These are phyloP conservation scores for Xestia xanthographa DNA, from an alignment of 2,888 invertebrate genomes.

Conservation along the genomic window DNA sequence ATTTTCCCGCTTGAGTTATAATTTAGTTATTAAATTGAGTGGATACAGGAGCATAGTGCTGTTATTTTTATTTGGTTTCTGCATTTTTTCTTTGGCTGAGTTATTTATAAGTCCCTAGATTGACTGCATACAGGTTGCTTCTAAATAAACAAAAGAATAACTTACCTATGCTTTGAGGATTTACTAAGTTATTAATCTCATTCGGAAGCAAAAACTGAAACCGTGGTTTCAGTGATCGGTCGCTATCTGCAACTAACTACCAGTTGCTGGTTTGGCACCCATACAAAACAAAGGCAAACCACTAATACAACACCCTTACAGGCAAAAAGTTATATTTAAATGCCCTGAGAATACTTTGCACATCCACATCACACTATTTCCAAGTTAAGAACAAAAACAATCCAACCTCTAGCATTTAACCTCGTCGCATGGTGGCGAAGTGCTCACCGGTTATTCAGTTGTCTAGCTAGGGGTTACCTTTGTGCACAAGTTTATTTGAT, in stretches of 20 bases:
- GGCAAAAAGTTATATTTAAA: background rate
- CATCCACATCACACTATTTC: background rate
- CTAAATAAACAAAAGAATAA: background rate
- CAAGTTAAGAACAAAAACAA: slow-evolving; percentile 4
- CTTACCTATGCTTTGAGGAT: background rate
- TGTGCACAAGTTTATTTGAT: slow-evolving; percentile 40
- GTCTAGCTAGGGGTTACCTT: slow-evolving; percentile 20
- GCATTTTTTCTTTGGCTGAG: background rate
- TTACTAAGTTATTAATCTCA: background rate
- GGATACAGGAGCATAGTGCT: background rate
- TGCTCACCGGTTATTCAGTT: slow-evolving; percentile 1
- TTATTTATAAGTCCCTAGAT: background rate
- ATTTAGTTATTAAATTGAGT: slow-evolving; percentile 14
- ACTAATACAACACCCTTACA: too few relatives aligned
- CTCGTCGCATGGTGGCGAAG: slow-evolving; percentile 14
- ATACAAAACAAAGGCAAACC: background rate
- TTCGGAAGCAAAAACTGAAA: background rate
- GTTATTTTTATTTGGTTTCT: background rate
- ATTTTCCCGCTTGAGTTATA: slow-evolving; percentile 31
- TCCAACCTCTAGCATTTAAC: background rate
- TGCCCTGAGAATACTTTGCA: background rate
- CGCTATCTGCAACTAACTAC: background rate
- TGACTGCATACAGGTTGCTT: background rate
- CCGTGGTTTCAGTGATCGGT: background rate
- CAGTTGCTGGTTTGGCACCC: background rate